Percentiles rank a stretch among this genome's conserved stretches.
These are phyloP conservation scores for Meteorus cinctellus DNA, from an alignment of 2,888 invertebrate genomes.

Conservation along the genomic window DNA sequence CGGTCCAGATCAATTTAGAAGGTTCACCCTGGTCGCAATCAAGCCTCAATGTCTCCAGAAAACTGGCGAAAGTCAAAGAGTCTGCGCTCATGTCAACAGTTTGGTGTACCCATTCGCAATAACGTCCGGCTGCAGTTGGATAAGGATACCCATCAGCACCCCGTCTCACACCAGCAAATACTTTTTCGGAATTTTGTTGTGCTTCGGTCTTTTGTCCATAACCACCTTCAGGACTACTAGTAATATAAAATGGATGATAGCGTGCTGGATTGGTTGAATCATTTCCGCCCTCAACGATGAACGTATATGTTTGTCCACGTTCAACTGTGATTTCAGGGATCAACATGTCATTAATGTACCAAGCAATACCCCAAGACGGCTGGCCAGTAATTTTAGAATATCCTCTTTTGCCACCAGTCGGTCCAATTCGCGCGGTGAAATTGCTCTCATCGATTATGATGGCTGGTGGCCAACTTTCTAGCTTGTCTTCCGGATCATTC, in stretches of 20 bases:
- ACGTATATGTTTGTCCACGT: slow-evolving; percentile 89
- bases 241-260: slow-evolving; percentile 95
- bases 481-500: slow-evolving; percentile 75
- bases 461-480: slow-evolving; percentile 82
- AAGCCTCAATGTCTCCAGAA: slow-evolving; percentile 83
- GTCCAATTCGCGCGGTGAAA: slow-evolving; percentile 87
- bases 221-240: slow-evolving; percentile 89
- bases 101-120: slow-evolving; percentile 91
- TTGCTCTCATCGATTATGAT: slow-evolving; percentile 78
- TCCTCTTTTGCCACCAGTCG: slow-evolving; percentile 87
- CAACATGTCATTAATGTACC: slow-evolving; percentile 93
- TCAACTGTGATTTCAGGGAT: slow-evolving; percentile 93
- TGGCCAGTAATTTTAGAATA: slow-evolving; percentile 86
- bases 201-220: slow-evolving; percentile 84
- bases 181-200: slow-evolving; percentile 81
- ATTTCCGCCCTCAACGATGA: slow-evolving; percentile 89
- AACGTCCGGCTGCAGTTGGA: slow-evolving; percentile 88
- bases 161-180: slow-evolving; percentile 87
- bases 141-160: slow-evolving; percentile 85
- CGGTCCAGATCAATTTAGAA: slow-evolving; percentile 88
- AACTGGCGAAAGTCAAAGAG: slow-evolving; percentile 85
- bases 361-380: slow-evolving; percentile 92
- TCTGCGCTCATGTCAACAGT: slow-evolving; percentile 83
- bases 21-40: slow-evolving; percentile 86
- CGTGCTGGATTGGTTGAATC: slow-evolving; percentile 86